Base-by-base conservation (phyloP, 2,797 vertebrate genomes). In the Anisognathus igniventris region DNA sequence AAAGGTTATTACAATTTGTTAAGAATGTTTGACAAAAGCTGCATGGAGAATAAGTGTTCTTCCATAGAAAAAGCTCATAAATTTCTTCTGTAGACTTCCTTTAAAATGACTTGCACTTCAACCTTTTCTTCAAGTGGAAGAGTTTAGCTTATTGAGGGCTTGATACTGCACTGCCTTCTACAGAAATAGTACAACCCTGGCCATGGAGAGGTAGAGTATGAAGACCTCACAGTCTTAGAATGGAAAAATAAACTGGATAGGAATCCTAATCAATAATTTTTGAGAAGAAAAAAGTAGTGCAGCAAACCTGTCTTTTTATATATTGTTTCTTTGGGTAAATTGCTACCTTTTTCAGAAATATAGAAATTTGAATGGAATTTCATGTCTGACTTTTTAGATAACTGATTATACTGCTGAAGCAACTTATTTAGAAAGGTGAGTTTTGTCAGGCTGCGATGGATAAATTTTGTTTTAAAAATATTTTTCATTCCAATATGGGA, bases 21-120 rank as follows among this genome's bases (percentile, higher is more conserved):
- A 96, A 96, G 97, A 93, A 90, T 97, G 96, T 98, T 97, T 97
- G 97, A 98, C 95, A 97, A 95, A 94, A 96, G 91, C 78, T 80
- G 54, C 95, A 96, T 95, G 92, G 93, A 90, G 82, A 93, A 62
- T 83, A 97, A 97, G 96, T 2, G 28, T 83, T 96, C 88, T 96
- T 95, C 80, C 93, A 96, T 75, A 96, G 91, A 94, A 97, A 95
- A 91, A 88, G 47, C 56, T 93, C 96, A 92, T 96, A 97, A 96
- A 97, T 97, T 95, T 97, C 92, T 93, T 85, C 73, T 61, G 42
- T 62, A 96, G 95, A 56, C 72, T 91, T 96, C 86, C 86, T 91
- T 93, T 91, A 95, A 88, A 97, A 96, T 92, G 53, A 85, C 88
- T 94, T 94, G 73, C 58, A 88, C 62, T 90, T 84, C 96, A 93